Evolutionary conservation across 2,888 invertebrate species (phyloP).

Genomic region (Anodontia alba): DNA sequence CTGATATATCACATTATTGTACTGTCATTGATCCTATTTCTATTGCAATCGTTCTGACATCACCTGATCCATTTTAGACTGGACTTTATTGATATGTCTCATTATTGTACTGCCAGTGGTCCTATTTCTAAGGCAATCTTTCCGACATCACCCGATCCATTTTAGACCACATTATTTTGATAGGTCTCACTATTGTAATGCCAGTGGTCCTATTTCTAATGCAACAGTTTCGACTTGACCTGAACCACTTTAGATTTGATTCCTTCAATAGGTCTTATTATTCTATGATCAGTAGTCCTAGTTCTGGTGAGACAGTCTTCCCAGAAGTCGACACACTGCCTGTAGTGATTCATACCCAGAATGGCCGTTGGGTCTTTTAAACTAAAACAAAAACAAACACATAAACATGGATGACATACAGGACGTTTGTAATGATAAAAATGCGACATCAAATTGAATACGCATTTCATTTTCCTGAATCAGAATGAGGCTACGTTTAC

Average conservation of each 20-base stretch:
- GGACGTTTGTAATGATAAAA: too few relatives aligned
- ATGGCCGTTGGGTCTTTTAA: constrained; percentile 27
- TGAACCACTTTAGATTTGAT: not conserved
- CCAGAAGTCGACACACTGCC: constrained; percentile 24
- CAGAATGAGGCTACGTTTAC: too few relatives aligned
- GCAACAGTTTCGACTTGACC: not conserved
- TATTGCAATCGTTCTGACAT: not conserved
- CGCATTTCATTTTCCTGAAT: too few relatives aligned
- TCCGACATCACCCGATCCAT: not conserved
- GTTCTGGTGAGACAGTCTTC: constrained; percentile 21
- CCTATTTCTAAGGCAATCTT: constrained; percentile 20
- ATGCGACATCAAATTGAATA: too few relatives aligned
- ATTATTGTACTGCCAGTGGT: constrained; percentile 13
- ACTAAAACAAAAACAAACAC: constrained; percentile 24
- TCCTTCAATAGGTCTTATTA: not conserved
- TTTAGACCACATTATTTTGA: not conserved
- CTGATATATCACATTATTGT: too few relatives aligned
- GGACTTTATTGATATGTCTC: not conserved
- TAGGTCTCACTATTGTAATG: not conserved
- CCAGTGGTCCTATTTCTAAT: not conserved
- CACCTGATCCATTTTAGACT: not conserved
- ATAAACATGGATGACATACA: too few relatives aligned
- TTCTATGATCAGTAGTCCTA: constrained; percentile 14
- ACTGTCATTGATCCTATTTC: too few relatives aligned
- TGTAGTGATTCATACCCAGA: constrained; percentile 33